phyloP scores from a whole-genome alignment of 2,797 vertebrate genomes.

The Pseudomugil tenellus region DNA sequence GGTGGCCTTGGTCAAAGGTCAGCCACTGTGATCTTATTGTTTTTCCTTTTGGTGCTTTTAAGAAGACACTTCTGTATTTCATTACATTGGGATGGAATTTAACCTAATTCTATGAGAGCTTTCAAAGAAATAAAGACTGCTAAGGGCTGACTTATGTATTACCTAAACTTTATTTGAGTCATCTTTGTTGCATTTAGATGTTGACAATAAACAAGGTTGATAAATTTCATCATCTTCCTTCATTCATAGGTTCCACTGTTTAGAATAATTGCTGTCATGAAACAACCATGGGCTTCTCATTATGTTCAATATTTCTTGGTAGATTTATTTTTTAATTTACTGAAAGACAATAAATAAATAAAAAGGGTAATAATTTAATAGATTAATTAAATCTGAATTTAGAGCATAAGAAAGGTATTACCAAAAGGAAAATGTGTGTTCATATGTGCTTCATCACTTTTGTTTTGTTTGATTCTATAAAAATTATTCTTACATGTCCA shows the following conservation, averaged over 20 bases:
- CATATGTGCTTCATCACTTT: background rate
- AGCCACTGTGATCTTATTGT: constrained; percentile 87
- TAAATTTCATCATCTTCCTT: background rate
- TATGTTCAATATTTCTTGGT: background rate
- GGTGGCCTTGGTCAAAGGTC: constrained; percentile 87
- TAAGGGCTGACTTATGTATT: constrained; percentile 50
- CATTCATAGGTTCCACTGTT: background rate
- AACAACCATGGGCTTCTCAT: fast-evolving
- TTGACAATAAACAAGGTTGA: background rate
- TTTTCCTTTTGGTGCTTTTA: constrained; percentile 77
- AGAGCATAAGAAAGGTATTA: no score
- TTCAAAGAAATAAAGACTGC: constrained; percentile 53
- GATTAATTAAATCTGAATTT: no score
- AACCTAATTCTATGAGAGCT: constrained; percentile 69
- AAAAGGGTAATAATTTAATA: no score
- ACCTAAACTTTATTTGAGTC: constrained; percentile 7
- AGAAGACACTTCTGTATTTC: constrained; percentile 84
- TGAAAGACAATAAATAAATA: no score
- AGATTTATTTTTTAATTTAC: background rate
- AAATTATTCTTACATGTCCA: background rate
- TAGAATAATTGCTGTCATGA: background rate
- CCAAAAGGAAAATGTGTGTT: background rate
- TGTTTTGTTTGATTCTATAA: background rate
- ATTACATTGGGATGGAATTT: constrained; percentile 82
- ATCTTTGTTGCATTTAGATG: constrained; percentile 9